phyloP scores from a whole-genome alignment of 2,888 invertebrate genomes.

The Dione vanillae region DNA sequence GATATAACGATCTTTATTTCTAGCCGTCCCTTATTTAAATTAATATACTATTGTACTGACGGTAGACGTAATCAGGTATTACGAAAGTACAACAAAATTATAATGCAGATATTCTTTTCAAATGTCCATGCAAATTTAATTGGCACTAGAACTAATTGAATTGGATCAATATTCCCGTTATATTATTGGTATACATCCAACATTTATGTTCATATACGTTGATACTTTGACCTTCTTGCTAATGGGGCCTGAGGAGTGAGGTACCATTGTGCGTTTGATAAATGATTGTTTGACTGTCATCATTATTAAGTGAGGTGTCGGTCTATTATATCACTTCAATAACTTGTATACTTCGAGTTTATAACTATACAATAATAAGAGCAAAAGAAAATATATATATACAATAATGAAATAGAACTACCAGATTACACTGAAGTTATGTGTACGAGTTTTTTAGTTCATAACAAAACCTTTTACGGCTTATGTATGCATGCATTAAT shows the following conservation, averaged over 20 bases:
- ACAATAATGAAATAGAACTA: background rate
- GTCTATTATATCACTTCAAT: constrained; percentile 22
- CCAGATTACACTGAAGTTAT: background rate
- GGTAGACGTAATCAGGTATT: background rate
- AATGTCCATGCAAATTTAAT: constrained; percentile 15
- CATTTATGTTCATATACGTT: background rate
- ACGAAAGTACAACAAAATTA: background rate
- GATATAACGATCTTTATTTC: too few relatives aligned
- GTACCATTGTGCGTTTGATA: constrained; percentile 21
- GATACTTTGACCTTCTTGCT: constrained; percentile 25
- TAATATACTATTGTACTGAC: too few relatives aligned
- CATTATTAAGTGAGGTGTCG: constrained; percentile 13
- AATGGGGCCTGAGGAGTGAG: constrained; percentile 6
- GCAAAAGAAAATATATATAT: background rate
- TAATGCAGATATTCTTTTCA: constrained; percentile 5
- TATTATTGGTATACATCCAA: background rate
- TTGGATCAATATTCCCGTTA: background rate
- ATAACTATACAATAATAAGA: background rate
- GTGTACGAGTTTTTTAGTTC: too few relatives aligned
- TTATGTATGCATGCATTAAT: background rate
- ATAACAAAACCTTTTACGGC: background rate
- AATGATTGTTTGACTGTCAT: constrained; percentile 6
- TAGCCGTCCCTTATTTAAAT: too few relatives aligned
- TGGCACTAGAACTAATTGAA: constrained; percentile 14
- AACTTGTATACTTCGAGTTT: background rate